Conservation (phyloP, 2,113 vertebrate genomes). For the Cavia aperea region DNA sequence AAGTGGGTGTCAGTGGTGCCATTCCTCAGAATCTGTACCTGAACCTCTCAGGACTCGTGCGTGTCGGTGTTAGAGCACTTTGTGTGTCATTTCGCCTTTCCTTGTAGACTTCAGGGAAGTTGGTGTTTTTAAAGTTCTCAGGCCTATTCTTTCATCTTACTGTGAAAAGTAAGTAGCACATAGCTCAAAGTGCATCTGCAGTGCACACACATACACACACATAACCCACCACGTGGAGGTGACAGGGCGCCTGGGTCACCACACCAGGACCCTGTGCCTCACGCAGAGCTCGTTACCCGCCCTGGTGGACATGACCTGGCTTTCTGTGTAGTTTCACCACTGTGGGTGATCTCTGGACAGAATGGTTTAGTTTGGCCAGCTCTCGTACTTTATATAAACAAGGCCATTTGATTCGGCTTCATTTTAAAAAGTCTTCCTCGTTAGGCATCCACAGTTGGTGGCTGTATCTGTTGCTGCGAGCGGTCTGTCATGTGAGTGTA, state of each 20-base stretch:
- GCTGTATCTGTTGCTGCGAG: background rate
- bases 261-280: background rate
- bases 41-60: background rate
- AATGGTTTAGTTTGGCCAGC: background rate
- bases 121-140: conserved; percentile 16
- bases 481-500: background rate
- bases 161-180: background rate
- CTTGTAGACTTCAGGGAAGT: background rate
- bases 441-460: background rate
- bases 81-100: background rate
- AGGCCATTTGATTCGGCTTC: no score
- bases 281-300: background rate
- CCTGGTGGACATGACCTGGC: background rate
- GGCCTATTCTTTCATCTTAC: background rate
- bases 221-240: no score
- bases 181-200: background rate
- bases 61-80: no score
- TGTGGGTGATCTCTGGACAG: accelerated
- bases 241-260: no score
- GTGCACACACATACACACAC: no score
- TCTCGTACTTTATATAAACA: background rate
- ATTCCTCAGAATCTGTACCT: accelerated
- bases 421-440: background rate
- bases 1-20: background rate
- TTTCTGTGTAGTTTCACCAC: background rate